Evolutionary conservation across 2,888 invertebrate genomes (phyloP).

Genomic region (Melanostoma scalare): DNA sequence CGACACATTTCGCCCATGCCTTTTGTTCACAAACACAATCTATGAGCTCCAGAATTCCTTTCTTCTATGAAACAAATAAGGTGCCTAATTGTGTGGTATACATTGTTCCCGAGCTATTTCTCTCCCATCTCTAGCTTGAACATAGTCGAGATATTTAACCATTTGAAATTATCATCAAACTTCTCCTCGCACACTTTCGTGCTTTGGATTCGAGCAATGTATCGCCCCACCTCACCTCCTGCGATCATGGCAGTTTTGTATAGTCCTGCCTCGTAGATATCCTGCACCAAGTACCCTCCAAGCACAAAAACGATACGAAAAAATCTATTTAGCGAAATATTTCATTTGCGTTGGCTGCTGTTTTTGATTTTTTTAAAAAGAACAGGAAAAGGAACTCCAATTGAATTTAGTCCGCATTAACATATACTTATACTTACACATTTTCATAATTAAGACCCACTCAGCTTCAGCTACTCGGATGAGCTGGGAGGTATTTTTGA

Average conservation of each 20-base stretch:
- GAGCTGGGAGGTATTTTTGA: slow-evolving; percentile 59
- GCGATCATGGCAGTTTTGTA: slow-evolving; percentile 29
- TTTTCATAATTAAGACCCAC: slow-evolving; percentile 64
- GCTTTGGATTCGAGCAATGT: slow-evolving; percentile 11
- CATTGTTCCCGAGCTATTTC: slow-evolving; percentile 68
- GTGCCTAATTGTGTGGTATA: slow-evolving; percentile 73
- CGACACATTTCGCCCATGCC: slow-evolving; percentile 62
- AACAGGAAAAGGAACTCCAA: slow-evolving; percentile 60
- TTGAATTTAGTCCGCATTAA: slow-evolving; percentile 61
- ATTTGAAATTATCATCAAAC: slow-evolving; percentile 65
- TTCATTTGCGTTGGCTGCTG: slow-evolving; percentile 69
- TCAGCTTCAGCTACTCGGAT: slow-evolving; percentile 59
- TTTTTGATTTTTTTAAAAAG: slow-evolving; percentile 68
- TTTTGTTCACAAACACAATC: slow-evolving; percentile 58
- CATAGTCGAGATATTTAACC: slow-evolving; percentile 57
- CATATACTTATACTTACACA: slow-evolving; percentile 39
- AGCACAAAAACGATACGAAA: slow-evolving; percentile 62
- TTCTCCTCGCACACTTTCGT: slow-evolving; percentile 18
- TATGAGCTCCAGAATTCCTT: slow-evolving; percentile 68
- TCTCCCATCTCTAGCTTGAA: slow-evolving; percentile 17
- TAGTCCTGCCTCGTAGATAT: slow-evolving; percentile 41
- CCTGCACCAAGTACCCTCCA: slow-evolving; percentile 31
- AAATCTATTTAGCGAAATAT: slow-evolving; percentile 71
- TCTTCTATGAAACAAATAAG: slow-evolving; percentile 69
- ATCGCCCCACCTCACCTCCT: not conserved